phyloP scores from a whole-genome alignment of 2,113 vertebrate species.

The Xyrauchen texanus region DNA sequence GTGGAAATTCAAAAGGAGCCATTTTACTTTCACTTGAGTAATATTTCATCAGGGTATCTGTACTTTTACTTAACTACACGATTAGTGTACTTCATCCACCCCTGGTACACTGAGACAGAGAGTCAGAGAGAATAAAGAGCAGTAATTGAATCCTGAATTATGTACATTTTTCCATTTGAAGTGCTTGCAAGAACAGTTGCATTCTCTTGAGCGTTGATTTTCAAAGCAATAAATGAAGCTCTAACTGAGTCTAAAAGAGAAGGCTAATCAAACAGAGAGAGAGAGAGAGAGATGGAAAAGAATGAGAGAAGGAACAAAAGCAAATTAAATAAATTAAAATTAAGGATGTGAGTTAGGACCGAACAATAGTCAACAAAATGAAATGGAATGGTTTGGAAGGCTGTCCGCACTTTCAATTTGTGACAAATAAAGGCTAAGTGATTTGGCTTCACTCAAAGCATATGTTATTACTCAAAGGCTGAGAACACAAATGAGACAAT shows the following conservation, averaged over 20 bases:
- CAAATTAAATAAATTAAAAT: background rate
- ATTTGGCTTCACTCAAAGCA: background rate
- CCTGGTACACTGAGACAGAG: background rate
- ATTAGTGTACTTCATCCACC: background rate
- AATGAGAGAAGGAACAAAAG: background rate
- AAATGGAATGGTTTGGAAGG: background rate
- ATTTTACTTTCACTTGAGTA: too few relatives aligned
- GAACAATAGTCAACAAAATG: background rate
- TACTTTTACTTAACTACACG: too few relatives aligned
- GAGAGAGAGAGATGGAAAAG: background rate
- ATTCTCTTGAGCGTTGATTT: constrained; percentile 8
- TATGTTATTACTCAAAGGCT: background rate
- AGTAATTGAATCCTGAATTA: background rate
- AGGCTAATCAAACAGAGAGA: constrained; percentile 7
- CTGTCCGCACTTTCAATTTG: background rate
- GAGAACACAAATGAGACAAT: background rate
- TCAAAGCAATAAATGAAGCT: background rate
- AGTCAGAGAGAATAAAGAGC: background rate
- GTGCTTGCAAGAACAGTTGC: background rate
- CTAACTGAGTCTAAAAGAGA: constrained; percentile 24
- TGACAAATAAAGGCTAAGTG: background rate
- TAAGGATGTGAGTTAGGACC: background rate
- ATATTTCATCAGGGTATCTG: too few relatives aligned
- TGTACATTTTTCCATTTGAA: background rate
- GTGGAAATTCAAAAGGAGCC: too few relatives aligned